These are phyloP conservation scores for Ptychadena robeensis DNA, from an alignment of 2,797 vertebrate species.

Conservation along the genomic window DNA sequence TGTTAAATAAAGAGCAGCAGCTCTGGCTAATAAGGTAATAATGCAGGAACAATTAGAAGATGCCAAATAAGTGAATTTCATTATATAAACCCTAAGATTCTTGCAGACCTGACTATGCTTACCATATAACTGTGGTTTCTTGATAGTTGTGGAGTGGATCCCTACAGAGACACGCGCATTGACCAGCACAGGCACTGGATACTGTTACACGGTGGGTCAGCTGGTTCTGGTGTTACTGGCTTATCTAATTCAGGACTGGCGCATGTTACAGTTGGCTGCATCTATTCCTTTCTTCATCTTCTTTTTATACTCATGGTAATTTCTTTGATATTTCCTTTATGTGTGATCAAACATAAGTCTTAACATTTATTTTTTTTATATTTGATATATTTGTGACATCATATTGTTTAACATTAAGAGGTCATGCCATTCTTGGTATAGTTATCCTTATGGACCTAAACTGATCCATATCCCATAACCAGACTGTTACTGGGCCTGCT, in stretches of 20 bases:
- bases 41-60: no score
- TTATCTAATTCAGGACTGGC: slow-evolving; percentile 79
- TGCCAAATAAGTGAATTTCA: no score
- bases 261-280: slow-evolving; percentile 77
- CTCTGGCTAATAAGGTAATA: no score
- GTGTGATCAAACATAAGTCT: not conserved
- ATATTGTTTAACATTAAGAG: no score
- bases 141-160: slow-evolving; percentile 82
- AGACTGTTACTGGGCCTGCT: no score
- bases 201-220: slow-evolving; percentile 78
- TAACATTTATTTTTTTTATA: not conserved
- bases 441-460: no score
- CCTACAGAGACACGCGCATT: slow-evolving; percentile 73
- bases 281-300: slow-evolving; percentile 77
- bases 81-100: not conserved
- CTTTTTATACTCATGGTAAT: slow-evolving; percentile 79
- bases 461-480: no score
- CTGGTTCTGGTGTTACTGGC: slow-evolving; percentile 74
- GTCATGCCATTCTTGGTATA: no score
- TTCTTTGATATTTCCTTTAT: not conserved
- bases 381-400: not conserved
- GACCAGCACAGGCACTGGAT: slow-evolving; percentile 72
- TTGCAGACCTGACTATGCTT: not conserved
- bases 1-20: no score
- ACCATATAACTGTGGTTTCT: not conserved